Evolutionary conservation across 2,113 vertebrate species (phyloP), one percentile per base, ranked within the genome.

Genomic region (Tricholaema leucomelas): DNA sequence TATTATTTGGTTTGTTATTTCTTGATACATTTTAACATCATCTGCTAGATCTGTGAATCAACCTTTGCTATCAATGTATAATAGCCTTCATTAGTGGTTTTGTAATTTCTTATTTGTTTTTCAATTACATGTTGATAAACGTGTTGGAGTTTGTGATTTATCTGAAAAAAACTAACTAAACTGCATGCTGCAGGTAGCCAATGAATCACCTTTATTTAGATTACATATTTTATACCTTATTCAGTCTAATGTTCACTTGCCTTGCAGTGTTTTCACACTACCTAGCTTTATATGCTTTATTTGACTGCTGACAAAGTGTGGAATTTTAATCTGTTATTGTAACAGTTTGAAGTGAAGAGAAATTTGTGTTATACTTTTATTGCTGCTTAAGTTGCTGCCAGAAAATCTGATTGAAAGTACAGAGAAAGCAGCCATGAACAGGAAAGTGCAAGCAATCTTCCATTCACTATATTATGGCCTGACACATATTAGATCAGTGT

Each of bases 401-500:
- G 78, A 89, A 89, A 95, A 94, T 93, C 88, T 92, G 88, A 92
- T 85, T 92, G 91, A 93, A 94, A 90, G 40, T 85, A 77, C 12
- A 74, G 75, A 91, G 91, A 91, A 93, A 95, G 92, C 74, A 93
- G 83, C 71, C 77, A 92, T 83, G 93, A 91, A 81, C n/a, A 88
- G 50, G 61, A 81, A 90, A 86, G 73, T 0, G 0, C 70, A 93
- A 81, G 87, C 85, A 93, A 69, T 91, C 90, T 95, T 92, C 91
- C 81, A 74, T 94, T 93, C 75, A 87, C 87, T 76, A 23, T 74
- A 82, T 95, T 93, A 92, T 74, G 78, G 58, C 48, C 91, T 91
- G 92, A 95, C 92, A 95, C 81, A 31, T 82, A 94, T 92, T 96
- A 92, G 86, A 95, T 92, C 93, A 87, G 84, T 94, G 86, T 90